These are phyloP conservation scores for Auanema freiburgensis DNA, from an alignment of 2,888 invertebrate species.

Conservation along the genomic window DNA sequence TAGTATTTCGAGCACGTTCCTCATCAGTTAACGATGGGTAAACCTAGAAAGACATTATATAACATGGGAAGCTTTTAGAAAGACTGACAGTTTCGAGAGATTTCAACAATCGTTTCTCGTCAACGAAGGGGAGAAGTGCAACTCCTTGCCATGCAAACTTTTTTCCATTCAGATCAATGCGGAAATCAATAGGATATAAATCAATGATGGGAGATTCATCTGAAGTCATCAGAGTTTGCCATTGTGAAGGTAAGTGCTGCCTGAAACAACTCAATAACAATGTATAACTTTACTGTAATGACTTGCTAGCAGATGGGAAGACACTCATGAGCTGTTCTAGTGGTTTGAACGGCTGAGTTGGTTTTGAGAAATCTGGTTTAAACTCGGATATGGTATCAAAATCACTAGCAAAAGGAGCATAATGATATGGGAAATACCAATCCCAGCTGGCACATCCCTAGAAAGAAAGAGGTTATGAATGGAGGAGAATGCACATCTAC, in stretches of 20 bases:
- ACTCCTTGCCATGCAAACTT: slow-evolving; percentile 99
- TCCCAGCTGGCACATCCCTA: slow-evolving; percentile 96
- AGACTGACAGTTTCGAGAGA: slow-evolving; percentile 42
- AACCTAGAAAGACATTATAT: slow-evolving; percentile 66
- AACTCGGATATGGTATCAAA: slow-evolving; percentile 80
- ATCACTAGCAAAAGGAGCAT: slow-evolving; percentile 98
- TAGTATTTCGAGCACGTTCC: slow-evolving; percentile 83
- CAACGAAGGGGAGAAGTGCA: slow-evolving; percentile 94
- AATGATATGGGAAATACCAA: slow-evolving; percentile 99
- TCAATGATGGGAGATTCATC: slow-evolving; percentile 93
- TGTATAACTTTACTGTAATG: slow-evolving; percentile 7
- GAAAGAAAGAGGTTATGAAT: slow-evolving; percentile 10
- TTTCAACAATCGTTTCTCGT: slow-evolving; percentile 81
- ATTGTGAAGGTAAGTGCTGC: slow-evolving; percentile 87
- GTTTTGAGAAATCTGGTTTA: slow-evolving; percentile 79
- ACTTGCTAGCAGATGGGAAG: slow-evolving; percentile 89
- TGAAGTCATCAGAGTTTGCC: slow-evolving; percentile 89
- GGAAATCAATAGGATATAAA: slow-evolving; percentile 95
- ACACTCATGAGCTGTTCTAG: slow-evolving; percentile 99
- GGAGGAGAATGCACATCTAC: slow-evolving; percentile 12
- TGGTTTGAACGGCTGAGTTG: slow-evolving; percentile 91
- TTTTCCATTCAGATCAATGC: slow-evolving; percentile 89
- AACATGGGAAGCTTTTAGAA: neutral
- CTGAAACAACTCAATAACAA: slow-evolving; percentile 66
- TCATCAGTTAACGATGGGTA: slow-evolving; percentile 80